Base-by-base conservation (phyloP, 2,888 invertebrate genomes). In the Microchrysa polita region DNA sequence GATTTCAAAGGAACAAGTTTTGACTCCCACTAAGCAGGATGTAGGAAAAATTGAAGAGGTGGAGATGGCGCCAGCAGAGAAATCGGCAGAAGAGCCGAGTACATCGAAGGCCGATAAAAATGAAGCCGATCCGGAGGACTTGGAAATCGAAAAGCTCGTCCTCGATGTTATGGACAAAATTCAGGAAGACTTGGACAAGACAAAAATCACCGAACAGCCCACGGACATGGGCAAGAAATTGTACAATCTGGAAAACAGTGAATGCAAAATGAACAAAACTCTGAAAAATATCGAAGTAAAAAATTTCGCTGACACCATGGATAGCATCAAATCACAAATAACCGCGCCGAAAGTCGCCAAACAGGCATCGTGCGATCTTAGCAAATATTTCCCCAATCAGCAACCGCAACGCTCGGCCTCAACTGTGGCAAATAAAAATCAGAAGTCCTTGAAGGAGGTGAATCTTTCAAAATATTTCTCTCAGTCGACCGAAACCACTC, bases 381-480 rank as follows among this genome's bases (percentile, higher is more conserved):
- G 84, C 9, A 84, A 84, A 74, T 85, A 83, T 76, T 85, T 85
- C 77, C 85, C 85, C 9, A 82, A 82, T 75, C 81, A 82, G 63
- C 82, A 83, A 77, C 79, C 78, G 18, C 81, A 82, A 59, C 84
- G 83, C 74, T 77, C 79, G 20, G 77, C 78, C 7, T 63, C 80
- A 0, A 78, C 76, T 5, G 79, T 79, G 1, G 78, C 79, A 1
- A 85, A 84, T 76, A 83, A 83, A 78, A 84, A 81, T 74, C 84
- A 85, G 73, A 85, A 84, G 77, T 83, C 81, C 1, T 75, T 85
- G 0, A 84, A 84, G 69, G 84, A 85, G 74, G 82, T 84, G 1
- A 82, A 85, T 78, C 77, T 85, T n/a, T 80, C 82, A 12, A 83
- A 84, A 75, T 85, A 85, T 73, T 85, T 85, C 77, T 82, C 84